Base-by-base conservation (phyloP, 2,113 vertebrate species). In the Chitala chitala region DNA sequence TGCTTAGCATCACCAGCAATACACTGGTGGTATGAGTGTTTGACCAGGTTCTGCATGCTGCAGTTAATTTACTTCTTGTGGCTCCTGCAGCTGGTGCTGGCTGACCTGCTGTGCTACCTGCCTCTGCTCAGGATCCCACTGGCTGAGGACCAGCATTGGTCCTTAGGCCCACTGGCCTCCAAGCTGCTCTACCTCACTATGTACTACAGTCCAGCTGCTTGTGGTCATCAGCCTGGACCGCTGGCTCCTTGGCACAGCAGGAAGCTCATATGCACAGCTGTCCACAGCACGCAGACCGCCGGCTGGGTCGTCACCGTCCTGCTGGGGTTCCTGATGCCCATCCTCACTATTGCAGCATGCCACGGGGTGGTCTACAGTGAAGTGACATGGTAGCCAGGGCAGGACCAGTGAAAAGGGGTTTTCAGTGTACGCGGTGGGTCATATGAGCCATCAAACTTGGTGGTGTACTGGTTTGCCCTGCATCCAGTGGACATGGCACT, bases 61-160 rank as follows among this genome's bases (percentile, higher is more conserved):
- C 84, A 56, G 36, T 87, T 89, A 0, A 87, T 91, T 0, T 91
- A 90, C 0, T 88, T 92, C 1, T 4, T 89, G 61, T 98, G 94
- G 93, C 92, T 97, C 80, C 86, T 95, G 26, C 93, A 96, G 73
- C 86, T 97, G 13, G 87, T 94, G 0, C 0, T 90, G 72, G 91
- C 92, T 0, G 95, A 96, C 58, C 82, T 98, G 1, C 79, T 94
- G 40, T 97, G 94, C 80, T 96, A 94, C 80, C 55, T 94, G 68
- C 94, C 94, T 0, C 65, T 95, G 70, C 80, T 93, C 74, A 92
- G 92, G 1, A 80, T 92, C 1, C 85, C 89, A 0, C 12, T 94
- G 0, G 79, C 69, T 0, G 64, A 40, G 0, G 81, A 89, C n/a
- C 80, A 89, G 54, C 86, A 87, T 22, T 98, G 96, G 95, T 87